Base-by-base conservation (phyloP, 2,888 invertebrate species). In the Apamea crenata region DNA sequence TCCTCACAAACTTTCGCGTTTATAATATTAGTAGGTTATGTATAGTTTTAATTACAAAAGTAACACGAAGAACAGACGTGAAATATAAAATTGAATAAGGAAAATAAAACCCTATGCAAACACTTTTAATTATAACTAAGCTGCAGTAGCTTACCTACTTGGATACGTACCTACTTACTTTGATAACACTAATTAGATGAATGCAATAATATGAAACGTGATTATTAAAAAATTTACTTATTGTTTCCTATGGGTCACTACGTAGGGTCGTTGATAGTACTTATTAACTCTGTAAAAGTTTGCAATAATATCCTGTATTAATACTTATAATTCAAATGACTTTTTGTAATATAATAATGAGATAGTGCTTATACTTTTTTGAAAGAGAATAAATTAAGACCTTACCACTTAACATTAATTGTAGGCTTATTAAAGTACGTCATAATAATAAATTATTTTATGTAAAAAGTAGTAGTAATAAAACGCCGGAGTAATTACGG, bases 161-260 rank as follows among this genome's bases (percentile, higher is more conserved):
- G n/a, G n/a, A n/a, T n/a, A n/a, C n/a, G n/a, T 36, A 36, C 36
- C 36, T 40, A 61, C 18, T 32, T n/a, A 77, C 8, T 59, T 65
- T 44, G 87, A 87, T 87, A 89, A 85, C 36, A 84, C 67, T 87
- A 84, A 87, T 87, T 84, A 87, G 70, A 74, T 47, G 5, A 71
- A 36, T 71, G 56, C 40, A 72, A 70, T 47, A 89, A 83, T n/a
- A 32, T 50, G 44, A 25, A 73, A 90, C 84, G 29, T 69, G 73
- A 5, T 73, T 83, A 91, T 85, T 40, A 70, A 29, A 6, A n/a
- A 29, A 61, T 47, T 80, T 70, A 74, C 68, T 76, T 81, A 80
- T 81, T 83, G 86, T 70, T 82, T 70, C 36, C n/a, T 71, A 65
- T n/a, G 63, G 81, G 67, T 87, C 82, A 72, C 21, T 47, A 25